Evolutionary conservation across 2,797 vertebrate species (phyloP), one percentile per base, ranked within the genome.

Genomic region (Cyprinella venusta): DNA sequence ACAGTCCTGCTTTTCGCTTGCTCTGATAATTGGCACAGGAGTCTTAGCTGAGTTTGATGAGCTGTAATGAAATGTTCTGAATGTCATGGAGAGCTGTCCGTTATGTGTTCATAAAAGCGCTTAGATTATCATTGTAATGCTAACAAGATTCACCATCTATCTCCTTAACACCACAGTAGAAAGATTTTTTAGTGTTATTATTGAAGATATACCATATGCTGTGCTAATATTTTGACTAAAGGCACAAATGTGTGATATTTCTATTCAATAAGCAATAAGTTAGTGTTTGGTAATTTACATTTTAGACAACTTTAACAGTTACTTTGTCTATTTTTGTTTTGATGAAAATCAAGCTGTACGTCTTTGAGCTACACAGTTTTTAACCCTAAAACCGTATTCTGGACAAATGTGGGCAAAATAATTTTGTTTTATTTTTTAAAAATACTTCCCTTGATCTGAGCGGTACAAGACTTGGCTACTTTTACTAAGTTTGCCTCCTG

Each of bases 61-160:
- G 67, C 52, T 84, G n/a, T 82, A 74, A 79, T 81, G 79, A 50
- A 86, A 84, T 85, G 65, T 81, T 83, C 78, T 63, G 74, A 83
- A 74, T 84, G 79, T 79, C 79, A 81, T 79, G 85, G 42, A 70
- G 81, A 70, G 36, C 59, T 65, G 70, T 85, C 59, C 40, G 59
- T 76, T 79, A 38, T 67, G 19, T 38, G 13, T 36, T 65, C 42
- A 63, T 63, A 77, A 67, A 61, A 2, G 38, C 12, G 16, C n/a
- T 10, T n/a, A 76, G 38, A 45, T 45, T 26, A 76, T 63, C 5
- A 0, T 4, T 0, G 0, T 26, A 36, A n/a, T 26, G 26, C n/a
- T 45, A 13, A 76, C 38, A 26, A 61, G 36, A 76, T 19, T 36
- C 33, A 38, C 50, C 72, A 9, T 76, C 74, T 40, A 9, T 59